These are phyloP conservation scores for Chrysemys picta DNA, from an alignment of 2,113 vertebrate species.

Conservation along the genomic window DNA sequence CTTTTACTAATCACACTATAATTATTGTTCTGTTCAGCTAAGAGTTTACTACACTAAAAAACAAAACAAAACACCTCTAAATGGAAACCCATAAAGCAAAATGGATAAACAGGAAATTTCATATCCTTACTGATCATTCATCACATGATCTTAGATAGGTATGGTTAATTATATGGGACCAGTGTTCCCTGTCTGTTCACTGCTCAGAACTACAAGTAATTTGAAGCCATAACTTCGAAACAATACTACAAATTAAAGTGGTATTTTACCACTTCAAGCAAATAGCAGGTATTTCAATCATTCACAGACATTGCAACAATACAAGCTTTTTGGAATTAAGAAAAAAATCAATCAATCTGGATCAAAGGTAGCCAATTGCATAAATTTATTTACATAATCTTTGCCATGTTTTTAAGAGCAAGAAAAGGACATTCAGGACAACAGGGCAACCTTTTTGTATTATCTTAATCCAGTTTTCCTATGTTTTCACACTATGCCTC, in stretches of 20 bases:
- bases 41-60: conserved; percentile 33
- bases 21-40: conserved; percentile 44
- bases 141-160: conserved; percentile 32
- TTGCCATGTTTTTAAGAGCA: neutral
- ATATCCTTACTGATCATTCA: neutral
- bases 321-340: neutral
- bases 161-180: neutral
- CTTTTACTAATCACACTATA: conserved; percentile 27
- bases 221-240: conserved; percentile 14
- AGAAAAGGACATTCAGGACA: neutral
- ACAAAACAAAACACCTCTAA: conserved; percentile 11
- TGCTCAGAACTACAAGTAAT: neutral
- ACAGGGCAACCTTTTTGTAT: neutral
- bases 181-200: neutral
- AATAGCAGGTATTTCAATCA: neutral
- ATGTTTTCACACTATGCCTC: neutral
- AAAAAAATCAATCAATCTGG: neutral
- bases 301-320: neutral
- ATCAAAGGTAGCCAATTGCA: conserved; percentile 23
- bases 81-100: conserved; percentile 30
- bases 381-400: neutral
- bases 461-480: neutral
- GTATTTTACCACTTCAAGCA: conserved; percentile 14
- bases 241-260: neutral
- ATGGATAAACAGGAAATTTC: conserved; percentile 5